A percentile compares a stretch with the other conserved stretches of the same genome.
These are phyloP conservation scores for Osedax frankpressi DNA, from an alignment of 2,888 invertebrate species.

Conservation along the genomic window DNA sequence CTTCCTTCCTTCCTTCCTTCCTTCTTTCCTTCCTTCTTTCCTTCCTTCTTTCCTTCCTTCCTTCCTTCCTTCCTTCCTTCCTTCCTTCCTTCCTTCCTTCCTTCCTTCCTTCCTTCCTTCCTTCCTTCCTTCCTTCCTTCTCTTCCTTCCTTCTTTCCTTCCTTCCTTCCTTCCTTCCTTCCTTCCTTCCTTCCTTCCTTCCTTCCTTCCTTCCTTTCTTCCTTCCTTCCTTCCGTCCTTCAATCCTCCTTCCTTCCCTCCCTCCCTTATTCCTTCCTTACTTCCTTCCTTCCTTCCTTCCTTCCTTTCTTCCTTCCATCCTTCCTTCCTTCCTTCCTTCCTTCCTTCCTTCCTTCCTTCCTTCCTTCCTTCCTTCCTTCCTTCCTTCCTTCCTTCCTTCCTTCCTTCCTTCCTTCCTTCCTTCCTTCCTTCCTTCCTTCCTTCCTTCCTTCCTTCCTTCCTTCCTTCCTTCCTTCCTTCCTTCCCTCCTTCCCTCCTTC, in stretches of 20 bases:
- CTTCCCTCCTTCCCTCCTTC: background rate
- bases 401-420: slow-evolving; percentile 1
- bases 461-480: background rate
- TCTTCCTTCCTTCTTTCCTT: background rate
- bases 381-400: background rate
- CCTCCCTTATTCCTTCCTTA: background rate
- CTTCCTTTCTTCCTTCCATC: background rate
- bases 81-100: background rate
- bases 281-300: background rate
- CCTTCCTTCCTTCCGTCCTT: background rate
- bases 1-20: background rate
- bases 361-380: too few relatives aligned
- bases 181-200: background rate
- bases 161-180: background rate
- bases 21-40: background rate
- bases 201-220: background rate
- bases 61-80: background rate
- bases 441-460: background rate
- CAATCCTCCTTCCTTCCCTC: background rate
- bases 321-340: background rate
- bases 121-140: background rate
- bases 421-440: background rate
- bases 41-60: background rate
- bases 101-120: background rate
- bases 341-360: slow-evolving; percentile 9